phyloP scores from a whole-genome alignment of 2,888 invertebrate species.

The Unio pictorum region DNA sequence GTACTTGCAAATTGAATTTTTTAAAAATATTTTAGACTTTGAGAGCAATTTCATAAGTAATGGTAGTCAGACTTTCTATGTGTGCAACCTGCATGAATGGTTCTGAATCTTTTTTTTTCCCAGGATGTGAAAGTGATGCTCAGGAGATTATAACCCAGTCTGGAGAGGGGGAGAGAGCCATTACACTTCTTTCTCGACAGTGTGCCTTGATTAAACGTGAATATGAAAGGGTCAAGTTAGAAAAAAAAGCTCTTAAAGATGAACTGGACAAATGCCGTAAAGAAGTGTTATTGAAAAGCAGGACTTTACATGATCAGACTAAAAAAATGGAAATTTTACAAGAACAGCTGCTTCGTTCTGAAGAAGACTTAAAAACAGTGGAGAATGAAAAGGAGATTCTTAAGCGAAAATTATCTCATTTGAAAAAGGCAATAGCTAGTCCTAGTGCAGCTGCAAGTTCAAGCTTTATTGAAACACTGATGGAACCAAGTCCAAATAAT shows the following conservation, averaged over 20 bases:
- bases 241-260: conserved; percentile 52
- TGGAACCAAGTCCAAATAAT: conserved; percentile 42
- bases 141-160: conserved; percentile 48
- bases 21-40: too few relatives aligned
- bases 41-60: too few relatives aligned
- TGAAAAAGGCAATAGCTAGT: conserved; percentile 36
- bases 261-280: conserved; percentile 47
- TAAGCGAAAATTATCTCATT: conserved; percentile 35
- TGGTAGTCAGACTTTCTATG: too few relatives aligned
- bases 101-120: conserved; percentile 12
- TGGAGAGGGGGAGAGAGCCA: conserved; percentile 40
- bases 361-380: conserved; percentile 51
- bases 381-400: conserved; percentile 49
- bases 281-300: conserved; percentile 36
- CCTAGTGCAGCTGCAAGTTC: conserved; percentile 34
- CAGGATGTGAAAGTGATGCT: conserved; percentile 58
- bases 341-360: conserved; percentile 48
- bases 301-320: conserved; percentile 35
- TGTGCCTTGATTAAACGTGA: conserved; percentile 62
- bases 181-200: conserved; percentile 55
- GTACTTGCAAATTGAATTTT: too few relatives aligned
- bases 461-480: conserved; percentile 49
- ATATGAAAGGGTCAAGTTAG: conserved; percentile 53
- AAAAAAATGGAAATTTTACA: conserved; percentile 28
- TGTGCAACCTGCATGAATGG: too few relatives aligned